Evolutionary conservation across 2,113 vertebrate genomes (phyloP), one percentile per base, ranked within the genome.

Genomic region (Potamarius usumacintae): DNA sequence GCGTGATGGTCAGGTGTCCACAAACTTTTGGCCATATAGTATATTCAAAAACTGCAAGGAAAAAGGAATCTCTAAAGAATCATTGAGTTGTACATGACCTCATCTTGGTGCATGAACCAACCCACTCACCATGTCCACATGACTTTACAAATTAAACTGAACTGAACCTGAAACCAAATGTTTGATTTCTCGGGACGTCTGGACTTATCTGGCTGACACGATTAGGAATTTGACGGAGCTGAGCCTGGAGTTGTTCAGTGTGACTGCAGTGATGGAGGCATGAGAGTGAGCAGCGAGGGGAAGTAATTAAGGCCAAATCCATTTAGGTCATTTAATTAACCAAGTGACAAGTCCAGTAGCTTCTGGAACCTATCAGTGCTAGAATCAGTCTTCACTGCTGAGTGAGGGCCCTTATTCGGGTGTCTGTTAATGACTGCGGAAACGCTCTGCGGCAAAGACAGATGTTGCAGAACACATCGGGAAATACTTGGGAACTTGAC

Each of bases 301-400:
- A 87, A 90, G 87, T 82, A 85, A 88, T 86, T 86, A 88, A 89
- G 89, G 81, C 85, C 84, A 86, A 87, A 91, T 88, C 76, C 89
- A 90, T 88, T 87, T 85, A 88, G 88, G 90, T 89, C 86, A 89
- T 88, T 89, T 88, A 90, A 92, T 91, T 83, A 90, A 90, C 74
- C 85, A 81, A 86, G 89, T 85, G 85, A 89, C 88, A 85, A 81
- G 81, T 88, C 86, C 87, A 89, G 87, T 85, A 86, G 83, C 82
- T 90, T 85, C 72, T 71, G 80, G 79, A 86, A 50, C 71, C 82
- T 82, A 87, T 89, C 87, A 76, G 81, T 79, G 88, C 74, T 81
- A 87, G 78, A 80, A 89, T 88, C 90, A 53, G 87, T 82, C 87
- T 82, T 82, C 87, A 87, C 82, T 78, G 84, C 80, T 76, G 69